Percentiles rank a stretch among this genome's conserved stretches.
Conservation (phyloP, 1,140 invertebrate genomes). For the Sesamia nonagrioides region DNA sequence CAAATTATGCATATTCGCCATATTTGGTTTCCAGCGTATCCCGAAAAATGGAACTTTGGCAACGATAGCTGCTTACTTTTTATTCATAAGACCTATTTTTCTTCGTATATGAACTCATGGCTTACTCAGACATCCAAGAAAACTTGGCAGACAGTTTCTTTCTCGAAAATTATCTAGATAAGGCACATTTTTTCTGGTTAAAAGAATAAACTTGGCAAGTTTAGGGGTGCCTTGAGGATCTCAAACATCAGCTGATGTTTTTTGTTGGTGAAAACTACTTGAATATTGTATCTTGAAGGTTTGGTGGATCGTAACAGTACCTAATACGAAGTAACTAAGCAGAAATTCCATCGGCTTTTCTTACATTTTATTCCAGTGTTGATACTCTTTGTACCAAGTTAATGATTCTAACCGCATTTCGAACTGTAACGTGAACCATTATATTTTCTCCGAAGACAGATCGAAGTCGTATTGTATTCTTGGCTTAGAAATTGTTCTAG, state of each 20-base stretch:
- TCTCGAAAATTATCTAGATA: neutral
- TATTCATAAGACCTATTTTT: conserved; percentile 38
- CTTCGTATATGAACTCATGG: neutral
- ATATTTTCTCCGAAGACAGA: conserved; percentile 23
- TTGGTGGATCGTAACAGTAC: neutral
- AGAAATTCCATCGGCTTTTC: conserved; percentile 1
- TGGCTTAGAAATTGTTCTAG: conserved; percentile 7
- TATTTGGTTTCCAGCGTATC: conserved; percentile 1
- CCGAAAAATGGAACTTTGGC: conserved; percentile 16
- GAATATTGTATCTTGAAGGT: neutral
- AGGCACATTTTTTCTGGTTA: neutral
- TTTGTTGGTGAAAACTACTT: conserved; percentile 19
- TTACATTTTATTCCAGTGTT: neutral
- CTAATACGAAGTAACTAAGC: neutral
- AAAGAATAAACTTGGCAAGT: neutral
- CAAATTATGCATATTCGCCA: conserved; percentile 29
- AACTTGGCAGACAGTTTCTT: conserved; percentile 18
- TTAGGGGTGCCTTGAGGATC: neutral
- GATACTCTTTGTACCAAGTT: neutral
- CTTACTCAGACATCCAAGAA: conserved; percentile 14
- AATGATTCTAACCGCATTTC: conserved; percentile 26
- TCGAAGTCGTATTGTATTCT: conserved; percentile 23
- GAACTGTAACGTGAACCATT: conserved; percentile 29
- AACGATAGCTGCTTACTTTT: neutral
- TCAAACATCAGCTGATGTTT: neutral